Conservation (phyloP, 2,113 vertebrate genomes). For the Sinocyclocheilus maitianheensis region DNA sequence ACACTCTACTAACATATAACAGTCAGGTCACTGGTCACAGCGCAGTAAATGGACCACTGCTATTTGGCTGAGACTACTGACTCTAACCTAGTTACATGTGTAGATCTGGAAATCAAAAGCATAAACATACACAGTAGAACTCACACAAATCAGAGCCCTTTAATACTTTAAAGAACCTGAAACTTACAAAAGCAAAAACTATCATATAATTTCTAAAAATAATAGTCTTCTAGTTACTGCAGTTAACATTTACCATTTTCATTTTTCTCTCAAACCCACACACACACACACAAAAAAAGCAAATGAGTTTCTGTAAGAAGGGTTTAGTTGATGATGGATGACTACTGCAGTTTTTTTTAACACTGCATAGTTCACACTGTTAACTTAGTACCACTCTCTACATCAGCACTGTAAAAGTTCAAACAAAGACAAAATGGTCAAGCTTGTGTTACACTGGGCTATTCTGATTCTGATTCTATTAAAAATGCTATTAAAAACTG, state of each 20-base stretch:
- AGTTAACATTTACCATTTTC: no score
- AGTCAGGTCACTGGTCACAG: constrained; percentile 22
- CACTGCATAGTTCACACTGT: neutral
- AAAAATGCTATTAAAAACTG: neutral
- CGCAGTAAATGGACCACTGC: neutral
- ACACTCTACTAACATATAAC: neutral
- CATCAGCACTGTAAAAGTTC: neutral
- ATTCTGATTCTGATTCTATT: no score
- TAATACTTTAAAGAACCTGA: neutral
- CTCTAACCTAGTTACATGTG: constrained; percentile 6
- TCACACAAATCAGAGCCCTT: no score
- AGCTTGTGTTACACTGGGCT: neutral
- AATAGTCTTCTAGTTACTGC: neutral
- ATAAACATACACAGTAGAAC: neutral
- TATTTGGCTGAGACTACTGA: neutral
- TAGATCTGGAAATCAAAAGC: neutral
- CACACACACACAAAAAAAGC: no score
- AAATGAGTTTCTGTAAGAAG: no score
- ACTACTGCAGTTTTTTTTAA: no score
- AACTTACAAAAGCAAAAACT: neutral
- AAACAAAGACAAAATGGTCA: neutral
- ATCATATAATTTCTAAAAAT: neutral
- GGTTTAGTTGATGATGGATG: no score
- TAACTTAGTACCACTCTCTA: no score
- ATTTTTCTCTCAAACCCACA: no score